Percentiles rank a stretch among this genome's conserved stretches.
These are phyloP conservation scores for Paramormyrops hopkinsi DNA, from an alignment of 2,797 vertebrate species.

Conservation along the genomic window DNA sequence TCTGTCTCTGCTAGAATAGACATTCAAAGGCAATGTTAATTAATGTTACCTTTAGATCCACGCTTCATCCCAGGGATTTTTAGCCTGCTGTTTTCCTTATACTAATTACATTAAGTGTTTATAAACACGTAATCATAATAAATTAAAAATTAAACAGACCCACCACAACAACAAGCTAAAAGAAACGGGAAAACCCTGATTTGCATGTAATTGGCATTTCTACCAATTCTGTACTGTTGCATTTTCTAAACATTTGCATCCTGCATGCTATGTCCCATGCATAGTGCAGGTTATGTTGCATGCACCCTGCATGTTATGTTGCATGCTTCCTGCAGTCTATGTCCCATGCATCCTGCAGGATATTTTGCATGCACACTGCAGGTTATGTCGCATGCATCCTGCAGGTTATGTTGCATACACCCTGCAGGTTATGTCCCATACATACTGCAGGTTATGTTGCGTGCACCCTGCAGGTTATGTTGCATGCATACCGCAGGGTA, in stretches of 20 bases:
- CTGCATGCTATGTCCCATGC: not conserved
- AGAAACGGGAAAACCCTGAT: not conserved
- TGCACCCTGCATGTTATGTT: not conserved
- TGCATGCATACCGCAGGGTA: not conserved
- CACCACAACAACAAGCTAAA: not conserved
- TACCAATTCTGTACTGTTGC: not conserved
- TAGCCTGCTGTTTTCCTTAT: not conserved
- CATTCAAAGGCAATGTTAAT: conserved; percentile 57
- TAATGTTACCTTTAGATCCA: not conserved
- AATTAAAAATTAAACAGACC: not conserved
- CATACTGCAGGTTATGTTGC: not conserved
- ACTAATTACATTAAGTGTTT: not conserved
- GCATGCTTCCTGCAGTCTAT: no score
- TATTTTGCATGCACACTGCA: no score
- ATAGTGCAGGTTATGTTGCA: not conserved
- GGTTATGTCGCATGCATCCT: not conserved
- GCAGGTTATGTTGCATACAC: not conserved
- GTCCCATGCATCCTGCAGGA: no score
- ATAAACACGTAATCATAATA: not conserved
- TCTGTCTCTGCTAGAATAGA: conserved; percentile 85
- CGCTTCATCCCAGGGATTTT: not conserved
- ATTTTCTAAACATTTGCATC: not conserved
- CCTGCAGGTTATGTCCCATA: not conserved
- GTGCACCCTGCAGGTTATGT: not conserved
- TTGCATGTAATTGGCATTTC: not conserved